Evolutionary conservation across 1,140 invertebrate species (phyloP).

Genomic region (Saccostrea cuccullata): DNA sequence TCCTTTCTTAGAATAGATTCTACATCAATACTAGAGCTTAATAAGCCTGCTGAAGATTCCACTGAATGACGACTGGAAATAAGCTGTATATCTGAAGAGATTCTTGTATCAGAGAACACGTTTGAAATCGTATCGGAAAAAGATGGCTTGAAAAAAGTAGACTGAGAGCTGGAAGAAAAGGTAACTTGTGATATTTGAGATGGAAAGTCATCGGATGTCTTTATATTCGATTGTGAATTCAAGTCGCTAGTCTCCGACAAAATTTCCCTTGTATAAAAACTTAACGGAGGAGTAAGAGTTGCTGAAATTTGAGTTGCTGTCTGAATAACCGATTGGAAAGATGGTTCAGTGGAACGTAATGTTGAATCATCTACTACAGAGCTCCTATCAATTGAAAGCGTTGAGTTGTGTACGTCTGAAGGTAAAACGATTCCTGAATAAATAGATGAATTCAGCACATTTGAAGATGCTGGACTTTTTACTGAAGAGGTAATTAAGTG

Average conservation of each 20-base stretch:
- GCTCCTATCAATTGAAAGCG: not conserved
- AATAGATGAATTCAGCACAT: not conserved
- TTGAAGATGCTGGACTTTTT: not conserved
- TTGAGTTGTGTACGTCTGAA: not conserved
- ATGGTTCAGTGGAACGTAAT: not conserved
- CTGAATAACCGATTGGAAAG: constrained; percentile 2
- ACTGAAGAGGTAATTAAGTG: not conserved
- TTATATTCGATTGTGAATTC: not conserved
- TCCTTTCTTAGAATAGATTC: not conserved
- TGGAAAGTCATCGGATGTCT: not conserved
- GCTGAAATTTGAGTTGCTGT: not conserved
- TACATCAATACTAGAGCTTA: not conserved
- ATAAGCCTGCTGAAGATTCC: not conserved
- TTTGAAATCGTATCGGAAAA: not conserved
- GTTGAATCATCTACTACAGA: not conserved
- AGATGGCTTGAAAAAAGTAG: not conserved
- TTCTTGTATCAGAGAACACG: not conserved
- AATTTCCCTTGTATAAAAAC: not conserved
- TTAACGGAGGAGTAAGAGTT: not conserved
- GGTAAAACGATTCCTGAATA: not conserved
- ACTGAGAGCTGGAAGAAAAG: not conserved
- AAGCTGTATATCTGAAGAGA: not conserved
- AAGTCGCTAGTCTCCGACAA: not conserved
- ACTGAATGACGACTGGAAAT: not conserved
- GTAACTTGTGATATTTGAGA: not conserved